Percentiles rank a stretch among this genome's conserved stretches.
phyloP scores from a whole-genome alignment of 2,888 invertebrate species.

The Baccha elongata region DNA sequence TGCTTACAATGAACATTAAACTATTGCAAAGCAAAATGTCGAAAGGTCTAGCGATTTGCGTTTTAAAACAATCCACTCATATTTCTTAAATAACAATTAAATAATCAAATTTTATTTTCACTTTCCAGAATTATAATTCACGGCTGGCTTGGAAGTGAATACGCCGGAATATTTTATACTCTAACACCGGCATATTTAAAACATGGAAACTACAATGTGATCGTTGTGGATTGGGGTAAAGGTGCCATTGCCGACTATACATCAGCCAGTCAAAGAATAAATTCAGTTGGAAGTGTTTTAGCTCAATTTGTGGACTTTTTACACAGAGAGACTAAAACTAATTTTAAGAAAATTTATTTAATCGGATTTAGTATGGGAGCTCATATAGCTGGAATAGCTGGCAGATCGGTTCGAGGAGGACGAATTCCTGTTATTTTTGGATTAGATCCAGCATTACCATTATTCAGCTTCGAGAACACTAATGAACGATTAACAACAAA shows the following conservation, averaged over 20 bases:
- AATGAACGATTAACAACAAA: conserved; percentile 83
- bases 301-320: conserved; percentile 86
- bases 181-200: conserved; percentile 78
- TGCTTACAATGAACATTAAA: no score
- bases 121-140: conserved; percentile 78
- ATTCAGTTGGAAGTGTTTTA: conserved; percentile 84
- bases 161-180: conserved; percentile 77
- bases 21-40: no score
- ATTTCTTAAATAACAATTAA: background rate
- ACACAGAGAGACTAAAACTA: conserved; percentile 84
- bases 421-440: conserved; percentile 82
- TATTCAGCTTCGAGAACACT: conserved; percentile 78
- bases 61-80: background rate
- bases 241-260: conserved; percentile 80
- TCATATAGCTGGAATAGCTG: conserved; percentile 85
- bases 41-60: no score
- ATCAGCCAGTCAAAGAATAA: conserved; percentile 79
- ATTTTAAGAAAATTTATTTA: conserved; percentile 78
- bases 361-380: conserved; percentile 85
- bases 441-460: conserved; percentile 86
- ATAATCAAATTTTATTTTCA: background rate
- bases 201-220: conserved; percentile 77
- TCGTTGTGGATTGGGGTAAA: conserved; percentile 80
- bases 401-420: conserved; percentile 79
- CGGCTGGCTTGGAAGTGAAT: conserved; percentile 80